A percentile compares a stretch with the other conserved stretches of the same genome.
These are phyloP conservation scores for Malurus cyaneus DNA, from an alignment of 2,113 vertebrate species.

Conservation along the genomic window DNA sequence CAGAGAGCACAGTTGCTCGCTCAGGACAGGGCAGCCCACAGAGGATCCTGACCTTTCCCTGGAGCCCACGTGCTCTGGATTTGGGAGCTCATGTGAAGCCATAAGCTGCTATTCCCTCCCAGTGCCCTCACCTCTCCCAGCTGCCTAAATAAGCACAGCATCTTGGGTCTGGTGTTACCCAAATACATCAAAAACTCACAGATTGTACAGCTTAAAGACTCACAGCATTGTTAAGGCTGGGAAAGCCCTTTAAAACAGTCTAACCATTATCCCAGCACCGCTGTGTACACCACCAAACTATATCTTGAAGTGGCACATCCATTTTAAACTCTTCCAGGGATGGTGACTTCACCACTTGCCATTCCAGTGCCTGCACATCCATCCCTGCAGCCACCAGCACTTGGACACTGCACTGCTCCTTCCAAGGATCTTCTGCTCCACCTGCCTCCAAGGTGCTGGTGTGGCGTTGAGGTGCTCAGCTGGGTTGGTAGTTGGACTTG, in stretches of 20 bases:
- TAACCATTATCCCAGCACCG: neutral
- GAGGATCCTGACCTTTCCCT: neutral
- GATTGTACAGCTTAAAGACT: neutral
- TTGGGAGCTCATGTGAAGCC: fast-evolving
- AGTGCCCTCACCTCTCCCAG: neutral
- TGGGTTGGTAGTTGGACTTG: no score
- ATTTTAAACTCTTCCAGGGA: neutral
- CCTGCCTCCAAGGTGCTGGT: no score
- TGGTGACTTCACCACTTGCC: neutral
- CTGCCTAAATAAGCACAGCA: neutral
- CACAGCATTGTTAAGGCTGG: neutral
- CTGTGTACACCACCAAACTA: neutral
- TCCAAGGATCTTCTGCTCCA: neutral
- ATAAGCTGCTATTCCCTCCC: neutral
- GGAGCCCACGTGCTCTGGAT: neutral
- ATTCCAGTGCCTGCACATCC: neutral
- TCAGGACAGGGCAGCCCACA: neutral
- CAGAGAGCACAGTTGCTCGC: neutral
- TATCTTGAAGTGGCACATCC: neutral
- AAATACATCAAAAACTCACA: neutral
- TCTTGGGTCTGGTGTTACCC: neutral
- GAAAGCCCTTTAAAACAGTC: neutral
- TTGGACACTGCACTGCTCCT: fast-evolving
- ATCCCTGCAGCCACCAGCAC: neutral
- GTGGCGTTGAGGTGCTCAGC: no score